Base-by-base conservation (phyloP, 2,888 invertebrate species). In the Caradrina clavipalpis region DNA sequence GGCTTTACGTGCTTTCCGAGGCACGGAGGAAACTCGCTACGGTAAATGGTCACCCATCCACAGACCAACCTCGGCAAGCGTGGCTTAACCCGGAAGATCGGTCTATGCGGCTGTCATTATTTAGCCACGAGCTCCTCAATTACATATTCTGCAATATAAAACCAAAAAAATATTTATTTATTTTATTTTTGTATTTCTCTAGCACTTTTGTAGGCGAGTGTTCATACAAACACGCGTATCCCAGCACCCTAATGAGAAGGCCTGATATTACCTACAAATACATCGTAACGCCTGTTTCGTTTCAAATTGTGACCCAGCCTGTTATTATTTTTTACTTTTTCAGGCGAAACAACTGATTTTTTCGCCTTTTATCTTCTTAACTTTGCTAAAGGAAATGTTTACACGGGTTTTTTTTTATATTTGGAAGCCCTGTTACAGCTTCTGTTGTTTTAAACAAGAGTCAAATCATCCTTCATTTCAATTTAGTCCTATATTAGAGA, bases 181-280 rank as follows among this genome's bases (percentile, higher is more conserved):
- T 45, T 45, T 45, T 45, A 17, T 45, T 45, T 45, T 2, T 4
- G n/a, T n/a, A 42, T 42, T 60, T 39, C 15, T 0, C 10, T 3
- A 77, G 68, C 73, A 74, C 73, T 81, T 76, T 49, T 80, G 73
- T 59, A 8, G 1, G 0, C 22, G 53, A 62, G 39, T 78, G 59
- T 73, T 54, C 81, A 10, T 66, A 68, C 80, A 81, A 86, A 84
- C 76, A 81, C 71, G 72, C 68, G 66, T 59, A 84, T 73, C 77
- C 76, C 75, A 58, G 76, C 79, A 62, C 84, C 85, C 86, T 87
- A 87, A 87, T 87, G 87, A 87, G 87, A 81, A 86, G 85, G 73
- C 78, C 77, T 79, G 80, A 76, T 86, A 86, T 85, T 83, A 85
- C 85, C 77, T 85, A 73, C 76, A 68, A 76, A 79, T 76, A 79